Conservation (phyloP, 2,113 vertebrate species). For the Nannospalax galili region DNA sequence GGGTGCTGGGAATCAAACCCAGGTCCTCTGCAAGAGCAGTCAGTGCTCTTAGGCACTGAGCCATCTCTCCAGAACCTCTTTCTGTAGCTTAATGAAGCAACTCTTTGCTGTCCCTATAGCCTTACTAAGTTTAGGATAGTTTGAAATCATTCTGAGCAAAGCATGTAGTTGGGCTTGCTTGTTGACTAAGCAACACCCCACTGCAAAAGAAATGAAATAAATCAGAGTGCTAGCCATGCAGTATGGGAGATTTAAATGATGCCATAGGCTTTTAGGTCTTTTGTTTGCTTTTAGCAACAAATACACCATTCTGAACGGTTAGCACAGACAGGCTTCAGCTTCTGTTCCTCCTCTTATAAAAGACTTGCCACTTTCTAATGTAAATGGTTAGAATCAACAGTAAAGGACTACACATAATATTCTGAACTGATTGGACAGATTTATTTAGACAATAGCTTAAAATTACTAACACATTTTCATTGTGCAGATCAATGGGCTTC, state of each 20-base stretch:
- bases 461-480: not conserved
- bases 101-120: not conserved
- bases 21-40: too few species aligned
- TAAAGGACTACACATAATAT: not conserved
- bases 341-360: slow-evolving; percentile 8
- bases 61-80: too few species aligned
- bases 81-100: slow-evolving; percentile 27
- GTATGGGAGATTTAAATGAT: not conserved
- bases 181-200: not conserved
- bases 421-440: not conserved
- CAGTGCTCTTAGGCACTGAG: too few species aligned
- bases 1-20: too few species aligned
- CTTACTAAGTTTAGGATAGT: slow-evolving; percentile 35
- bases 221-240: not conserved
- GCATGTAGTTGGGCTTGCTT: not conserved
- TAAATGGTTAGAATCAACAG: slow-evolving; percentile 7
- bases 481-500: not conserved
- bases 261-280: not conserved
- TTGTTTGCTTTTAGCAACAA: slow-evolving; percentile 26
- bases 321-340: not conserved
- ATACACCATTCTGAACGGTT: not conserved
- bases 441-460: not conserved
- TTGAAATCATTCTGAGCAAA: slow-evolving; percentile 24
- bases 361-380: not conserved
- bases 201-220: slow-evolving; percentile 15